phyloP scores from a whole-genome alignment of 2,113 vertebrate genomes.

The Clarias macrocephalus region DNA sequence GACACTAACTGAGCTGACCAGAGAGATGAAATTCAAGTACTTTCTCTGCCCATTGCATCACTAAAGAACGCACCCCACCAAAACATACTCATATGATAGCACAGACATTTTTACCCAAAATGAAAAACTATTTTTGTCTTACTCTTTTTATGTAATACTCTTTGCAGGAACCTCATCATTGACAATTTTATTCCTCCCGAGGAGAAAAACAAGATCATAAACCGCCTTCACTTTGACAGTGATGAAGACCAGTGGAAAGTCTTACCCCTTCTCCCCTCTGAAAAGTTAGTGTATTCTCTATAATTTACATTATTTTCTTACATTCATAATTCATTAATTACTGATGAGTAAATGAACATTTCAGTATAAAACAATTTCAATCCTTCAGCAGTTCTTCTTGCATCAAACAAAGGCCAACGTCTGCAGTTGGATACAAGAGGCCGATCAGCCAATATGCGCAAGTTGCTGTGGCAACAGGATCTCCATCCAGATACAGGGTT shows the following conservation, averaged over 20 bases:
- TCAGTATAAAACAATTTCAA: not conserved
- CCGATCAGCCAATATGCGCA: slow-evolving; percentile 93
- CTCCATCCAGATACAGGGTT: slow-evolving; percentile 88
- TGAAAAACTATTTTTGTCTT: not conserved
- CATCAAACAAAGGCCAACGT: slow-evolving; percentile 84
- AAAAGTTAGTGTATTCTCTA: slow-evolving; percentile 72
- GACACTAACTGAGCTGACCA: slow-evolving; percentile 89
- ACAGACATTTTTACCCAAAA: not conserved
- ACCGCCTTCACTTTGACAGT: slow-evolving; percentile 86
- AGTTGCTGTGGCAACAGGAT: slow-evolving; percentile 79
- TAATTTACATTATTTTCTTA: not conserved
- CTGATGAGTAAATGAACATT: not conserved
- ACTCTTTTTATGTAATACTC: not conserved
- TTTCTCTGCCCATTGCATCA: not conserved
- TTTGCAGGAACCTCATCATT: slow-evolving; percentile 87
- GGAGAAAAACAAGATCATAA: slow-evolving; percentile 96
- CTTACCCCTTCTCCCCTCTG: slow-evolving; percentile 79
- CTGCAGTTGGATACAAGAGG: slow-evolving; percentile 91
- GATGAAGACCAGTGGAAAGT: slow-evolving; percentile 96
- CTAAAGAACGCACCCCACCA: not conserved
- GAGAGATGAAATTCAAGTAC: slow-evolving; percentile 97
- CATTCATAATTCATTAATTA: not conserved
- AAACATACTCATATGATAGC: not conserved
- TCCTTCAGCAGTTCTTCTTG: slow-evolving; percentile 69
- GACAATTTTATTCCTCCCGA: slow-evolving; percentile 97